phyloP scores from a whole-genome alignment of 2,113 vertebrate genomes.

The Irena cyanogastra region DNA sequence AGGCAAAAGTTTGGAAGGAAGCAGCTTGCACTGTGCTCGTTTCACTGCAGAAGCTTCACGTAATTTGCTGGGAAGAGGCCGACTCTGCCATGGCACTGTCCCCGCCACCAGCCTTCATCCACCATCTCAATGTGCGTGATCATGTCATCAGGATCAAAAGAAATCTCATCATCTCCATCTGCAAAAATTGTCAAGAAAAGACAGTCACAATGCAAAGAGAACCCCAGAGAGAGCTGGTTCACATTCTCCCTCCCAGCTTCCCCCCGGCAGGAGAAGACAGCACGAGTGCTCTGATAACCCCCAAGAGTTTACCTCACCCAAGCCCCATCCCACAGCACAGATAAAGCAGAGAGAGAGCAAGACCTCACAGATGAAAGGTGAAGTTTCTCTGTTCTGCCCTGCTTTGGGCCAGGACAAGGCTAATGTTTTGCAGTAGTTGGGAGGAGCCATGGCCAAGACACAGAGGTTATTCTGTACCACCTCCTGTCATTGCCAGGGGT shows the following conservation, averaged over 20 bases:
- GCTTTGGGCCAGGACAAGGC: not conserved
- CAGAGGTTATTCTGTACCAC: not conserved
- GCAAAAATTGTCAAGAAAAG: not conserved
- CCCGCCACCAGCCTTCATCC: slow-evolving; percentile 93
- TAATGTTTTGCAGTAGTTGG: not conserved
- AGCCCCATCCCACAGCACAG: not conserved
- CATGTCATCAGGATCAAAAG: slow-evolving; percentile 85
- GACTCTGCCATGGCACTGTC: slow-evolving; percentile 73
- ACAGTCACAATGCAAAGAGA: not conserved
- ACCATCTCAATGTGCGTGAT: slow-evolving; percentile 92
- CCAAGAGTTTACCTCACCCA: not conserved
- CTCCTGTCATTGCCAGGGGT: not conserved
- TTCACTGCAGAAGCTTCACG: slow-evolving; percentile 79
- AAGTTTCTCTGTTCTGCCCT: not conserved
- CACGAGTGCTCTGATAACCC: not conserved
- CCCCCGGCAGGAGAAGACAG: not conserved
- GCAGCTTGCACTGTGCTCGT: not conserved
- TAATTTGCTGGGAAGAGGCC: slow-evolving; percentile 93
- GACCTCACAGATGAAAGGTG: not conserved
- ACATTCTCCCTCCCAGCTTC: too few relatives aligned
- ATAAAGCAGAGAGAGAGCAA: not conserved
- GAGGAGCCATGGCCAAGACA: not conserved
- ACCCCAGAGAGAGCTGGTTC: not conserved
- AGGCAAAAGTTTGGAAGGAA: not conserved
- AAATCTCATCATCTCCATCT: slow-evolving; percentile 92